phyloP scores from a whole-genome alignment of 2,113 vertebrate species.

The Podilymbus podiceps region DNA sequence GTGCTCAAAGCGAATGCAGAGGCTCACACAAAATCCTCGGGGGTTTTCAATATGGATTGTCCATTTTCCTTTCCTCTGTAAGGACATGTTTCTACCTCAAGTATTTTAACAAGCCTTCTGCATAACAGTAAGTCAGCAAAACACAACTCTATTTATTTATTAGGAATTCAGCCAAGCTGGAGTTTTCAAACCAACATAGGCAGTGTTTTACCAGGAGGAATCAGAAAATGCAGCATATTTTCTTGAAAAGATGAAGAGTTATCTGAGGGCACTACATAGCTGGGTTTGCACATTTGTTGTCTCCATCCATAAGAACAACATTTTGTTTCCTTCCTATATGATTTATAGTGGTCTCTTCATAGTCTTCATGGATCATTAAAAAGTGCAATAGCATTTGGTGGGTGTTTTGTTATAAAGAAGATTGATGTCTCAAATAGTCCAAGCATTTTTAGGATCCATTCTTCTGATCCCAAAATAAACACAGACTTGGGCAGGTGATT shows the following conservation, averaged over 20 bases:
- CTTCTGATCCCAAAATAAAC: not conserved
- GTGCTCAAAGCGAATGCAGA: not conserved
- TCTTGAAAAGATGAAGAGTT: not conserved
- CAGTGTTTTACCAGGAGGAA: not conserved
- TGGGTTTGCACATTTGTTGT: not conserved
- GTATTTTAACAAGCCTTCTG: not conserved
- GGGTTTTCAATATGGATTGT: not conserved
- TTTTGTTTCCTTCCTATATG: not conserved
- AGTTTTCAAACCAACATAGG: not conserved
- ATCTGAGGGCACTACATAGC: not conserved
- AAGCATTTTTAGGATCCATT: not conserved
- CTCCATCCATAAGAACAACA: not conserved
- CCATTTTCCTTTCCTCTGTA: not conserved
- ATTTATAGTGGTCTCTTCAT: conserved; percentile 1
- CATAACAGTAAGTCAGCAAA: not conserved
- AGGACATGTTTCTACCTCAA: not conserved
- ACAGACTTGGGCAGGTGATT: not conserved
- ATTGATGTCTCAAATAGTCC: not conserved
- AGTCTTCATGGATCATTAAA: conserved; percentile 38
- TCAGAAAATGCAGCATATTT: not conserved
- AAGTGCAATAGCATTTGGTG: not conserved
- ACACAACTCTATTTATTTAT: not conserved
- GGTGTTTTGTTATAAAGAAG: not conserved
- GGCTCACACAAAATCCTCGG: not conserved
- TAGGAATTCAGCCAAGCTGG: not conserved